Conservation (phyloP, 2,113 vertebrate species). For the Pseudonaja textilis region DNA sequence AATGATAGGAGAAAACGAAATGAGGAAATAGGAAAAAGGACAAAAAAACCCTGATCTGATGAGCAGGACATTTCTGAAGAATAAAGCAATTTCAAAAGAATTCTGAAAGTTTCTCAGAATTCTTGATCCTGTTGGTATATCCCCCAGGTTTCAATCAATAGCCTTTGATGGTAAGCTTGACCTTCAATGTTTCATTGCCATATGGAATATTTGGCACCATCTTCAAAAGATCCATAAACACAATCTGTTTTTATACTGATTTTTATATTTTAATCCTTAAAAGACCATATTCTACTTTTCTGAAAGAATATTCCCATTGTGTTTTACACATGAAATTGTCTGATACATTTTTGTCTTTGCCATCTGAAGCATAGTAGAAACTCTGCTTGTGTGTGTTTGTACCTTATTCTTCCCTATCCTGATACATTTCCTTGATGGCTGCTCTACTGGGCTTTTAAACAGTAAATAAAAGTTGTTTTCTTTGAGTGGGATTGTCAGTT, state of each 20-base stretch:
- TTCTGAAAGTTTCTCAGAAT: background rate
- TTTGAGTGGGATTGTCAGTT: background rate
- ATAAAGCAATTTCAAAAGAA: background rate
- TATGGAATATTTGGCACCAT: background rate
- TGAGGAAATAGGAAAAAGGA: background rate
- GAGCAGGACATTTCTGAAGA: background rate
- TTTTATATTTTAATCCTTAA: background rate
- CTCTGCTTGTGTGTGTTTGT: background rate
- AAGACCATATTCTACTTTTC: background rate
- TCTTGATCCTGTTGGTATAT: background rate
- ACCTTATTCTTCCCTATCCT: background rate
- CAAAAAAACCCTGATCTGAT: background rate
- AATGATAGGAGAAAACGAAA: background rate
- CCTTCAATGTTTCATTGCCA: background rate
- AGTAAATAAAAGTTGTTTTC: background rate
- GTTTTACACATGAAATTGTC: background rate
- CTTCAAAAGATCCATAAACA: background rate
- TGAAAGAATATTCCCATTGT: background rate
- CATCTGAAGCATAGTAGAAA: background rate
- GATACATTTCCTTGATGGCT: background rate
- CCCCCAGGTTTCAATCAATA: background rate
- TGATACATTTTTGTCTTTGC: background rate
- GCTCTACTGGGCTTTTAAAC: background rate
- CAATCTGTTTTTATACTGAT: background rate
- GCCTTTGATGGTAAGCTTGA: background rate